Percentiles rank a stretch among this genome's conserved stretches.
phyloP scores from a whole-genome alignment of 2,113 vertebrate genomes.

The Petrocephalus zakoni region DNA sequence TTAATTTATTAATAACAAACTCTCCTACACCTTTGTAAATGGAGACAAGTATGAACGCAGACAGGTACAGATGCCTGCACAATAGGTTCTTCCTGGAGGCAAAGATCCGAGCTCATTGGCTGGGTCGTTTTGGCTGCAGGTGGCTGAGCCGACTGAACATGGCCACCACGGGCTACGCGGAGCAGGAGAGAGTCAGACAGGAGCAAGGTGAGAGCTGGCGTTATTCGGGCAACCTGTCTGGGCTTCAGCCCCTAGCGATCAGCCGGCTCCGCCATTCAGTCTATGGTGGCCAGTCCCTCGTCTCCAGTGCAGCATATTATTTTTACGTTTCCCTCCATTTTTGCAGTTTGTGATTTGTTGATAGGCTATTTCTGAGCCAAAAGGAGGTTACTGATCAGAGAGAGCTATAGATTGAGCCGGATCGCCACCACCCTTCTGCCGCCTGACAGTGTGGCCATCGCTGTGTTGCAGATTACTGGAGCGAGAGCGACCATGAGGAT shows the following conservation, averaged over 20 bases:
- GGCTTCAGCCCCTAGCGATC: neutral
- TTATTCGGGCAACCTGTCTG: neutral
- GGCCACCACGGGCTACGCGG: slow-evolving; percentile 86
- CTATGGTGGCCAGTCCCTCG: neutral
- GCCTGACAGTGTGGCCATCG: neutral
- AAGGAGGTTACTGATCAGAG: neutral
- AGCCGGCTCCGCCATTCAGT: neutral
- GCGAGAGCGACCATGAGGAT: slow-evolving; percentile 96
- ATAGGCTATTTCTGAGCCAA: neutral
- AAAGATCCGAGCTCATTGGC: neutral
- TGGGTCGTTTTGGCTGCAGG: slow-evolving; percentile 64
- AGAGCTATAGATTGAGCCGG: neutral
- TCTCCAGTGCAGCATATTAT: neutral
- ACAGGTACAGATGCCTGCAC: neutral
- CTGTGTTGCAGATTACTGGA: slow-evolving; percentile 84
- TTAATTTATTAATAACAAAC: neutral
- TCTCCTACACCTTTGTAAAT: neutral
- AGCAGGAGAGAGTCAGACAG: slow-evolving; percentile 87
- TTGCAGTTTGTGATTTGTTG: neutral
- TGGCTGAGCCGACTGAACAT: slow-evolving; percentile 96
- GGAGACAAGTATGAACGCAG: neutral
- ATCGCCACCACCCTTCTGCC: neutral
- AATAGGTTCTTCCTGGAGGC: neutral
- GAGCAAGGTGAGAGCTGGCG: slow-evolving; percentile 79
- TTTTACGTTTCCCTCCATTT: neutral